Evolutionary conservation across 1,140 invertebrate species (phyloP), one percentile per base, ranked within the genome.

Genomic region (Geopemphigus sp.): DNA sequence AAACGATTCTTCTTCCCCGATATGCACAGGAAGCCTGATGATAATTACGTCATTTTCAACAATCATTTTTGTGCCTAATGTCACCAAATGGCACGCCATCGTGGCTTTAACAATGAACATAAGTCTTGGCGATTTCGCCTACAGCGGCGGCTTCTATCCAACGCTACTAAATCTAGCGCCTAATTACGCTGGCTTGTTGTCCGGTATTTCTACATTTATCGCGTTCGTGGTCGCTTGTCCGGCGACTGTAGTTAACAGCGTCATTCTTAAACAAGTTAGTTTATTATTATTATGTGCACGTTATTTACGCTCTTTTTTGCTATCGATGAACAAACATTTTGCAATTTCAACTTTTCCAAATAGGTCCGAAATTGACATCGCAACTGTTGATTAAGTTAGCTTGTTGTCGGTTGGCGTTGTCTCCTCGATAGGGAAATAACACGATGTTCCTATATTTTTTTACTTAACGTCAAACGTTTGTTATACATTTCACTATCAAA

Each of bases 81-180:
- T 78, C 10, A 78, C 74, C n/a, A 78, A 63, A 47, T 78, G 22
- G 57, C 54, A 78, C n/a, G 11, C 26, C 5, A 12, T 78, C 8
- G 74, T 6, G n/a, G 74, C 57, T 5, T 63, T 78, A 24, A 29
- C 74, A n/a, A 22, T 14, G 5, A 78, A 45, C 4, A 29, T 78
- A 39, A 14, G 39, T 45, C 10, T 78, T 14, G 74, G 74, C 6
- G 74, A 78, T 78, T 61, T 78, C 15, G 74, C 57, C 17, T 78
- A 78, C 17, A 61, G 29, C 2, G 74, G 74, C 17, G 74, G 74
- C 5, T 78, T 78, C 17, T 78, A 61, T 61, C 74, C 74, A 0
- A 78, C 74, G 6, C 45, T 78, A n/a, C 57, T 78, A 0, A 56
- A 78, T 26, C 14, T 78, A 1, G 74, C 74, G 6, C 74, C 74